Percentiles rank a stretch among this genome's conserved stretches.
Evolutionary conservation across 2,797 vertebrate species (phyloP).

Genomic region (Hozukius guyotensis): DNA sequence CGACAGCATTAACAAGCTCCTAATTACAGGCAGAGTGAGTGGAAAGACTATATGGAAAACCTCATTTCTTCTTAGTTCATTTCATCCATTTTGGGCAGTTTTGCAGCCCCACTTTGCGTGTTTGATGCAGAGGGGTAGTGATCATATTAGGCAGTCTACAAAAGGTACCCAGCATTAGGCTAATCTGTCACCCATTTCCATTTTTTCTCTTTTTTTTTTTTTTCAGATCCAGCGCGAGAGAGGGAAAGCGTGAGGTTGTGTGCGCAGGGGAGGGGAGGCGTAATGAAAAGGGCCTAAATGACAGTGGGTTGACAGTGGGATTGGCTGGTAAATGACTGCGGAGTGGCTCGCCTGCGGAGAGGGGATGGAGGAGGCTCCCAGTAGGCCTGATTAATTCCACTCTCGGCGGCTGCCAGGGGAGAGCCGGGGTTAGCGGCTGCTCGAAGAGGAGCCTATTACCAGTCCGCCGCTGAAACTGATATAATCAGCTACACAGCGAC

Average conservation of each 20-base stretch:
- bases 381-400: conserved; percentile 99
- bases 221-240: conserved; percentile 52
- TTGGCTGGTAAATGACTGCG: conserved; percentile 99
- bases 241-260: conserved; percentile 55
- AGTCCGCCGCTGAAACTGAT: conserved; percentile 92
- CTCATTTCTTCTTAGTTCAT: conserved; percentile 1
- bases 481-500: conserved; percentile 95
- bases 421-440: conserved; percentile 90
- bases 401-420: conserved; percentile 94
- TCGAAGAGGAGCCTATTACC: conserved; percentile 99
- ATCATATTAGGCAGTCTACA: conserved; percentile 84
- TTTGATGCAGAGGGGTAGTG: conserved; percentile 80
- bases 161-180: conserved; percentile 90
- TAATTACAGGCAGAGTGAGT: conserved; percentile 76
- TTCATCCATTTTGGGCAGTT: conserved; percentile 6
- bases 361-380: conserved; percentile 93
- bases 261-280: conserved; percentile 60
- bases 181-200: conserved; percentile 94
- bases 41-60: neutral
- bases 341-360: conserved; percentile 95
- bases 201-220: conserved; percentile 74
- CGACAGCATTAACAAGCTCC: conserved; percentile 68
- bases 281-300: conserved; percentile 99
- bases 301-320: conserved; percentile 99
- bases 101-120: conserved; percentile 56